Evolutionary conservation across 2,888 invertebrate species (phyloP), one percentile per base, ranked within the genome.

Genomic region (Griposia aprilina): DNA sequence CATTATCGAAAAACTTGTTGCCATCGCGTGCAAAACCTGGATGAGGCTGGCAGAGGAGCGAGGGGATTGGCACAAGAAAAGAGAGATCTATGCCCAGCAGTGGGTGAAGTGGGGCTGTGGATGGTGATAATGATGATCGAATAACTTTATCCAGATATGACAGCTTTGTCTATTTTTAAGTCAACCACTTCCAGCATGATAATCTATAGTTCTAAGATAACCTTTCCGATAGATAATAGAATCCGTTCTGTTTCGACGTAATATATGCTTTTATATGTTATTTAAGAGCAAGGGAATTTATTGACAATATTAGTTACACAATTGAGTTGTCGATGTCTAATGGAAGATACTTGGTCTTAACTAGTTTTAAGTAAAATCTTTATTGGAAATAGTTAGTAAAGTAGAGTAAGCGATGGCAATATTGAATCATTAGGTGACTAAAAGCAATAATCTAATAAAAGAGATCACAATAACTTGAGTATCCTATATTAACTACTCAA

Each of bases 141-240:
- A 45, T 23, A 23, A 23, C 23, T 55, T 26, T 26, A 26, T 15
- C 59, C 15, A 59, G 26, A 59, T 17, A 17, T 26, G 2, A 71
- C 0, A 71, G n/a, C 11, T 36, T 48, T 55, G 8, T n/a, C 15
- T 30, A 76, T 1, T 23, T 41, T 20, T n/a, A 26, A 78, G 11
- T 0, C 10, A 55, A 62, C 36, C 78, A 50, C 80, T 57, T 80
- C 80, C 50, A 78, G 78, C 23, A 45, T 45, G 11, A 55, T 15
- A 11, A 23, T 55, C 13, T 62, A 17, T 20, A 20, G 45, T 45
- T 48, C 20, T 20, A 20, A 36, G 30, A 36, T 36, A 15, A 20
- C 41, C 8, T 41, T 41, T 23, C n/a, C 23, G 30, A 59, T 57
- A 66, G 77, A 41, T 75, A 72, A 78, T 55, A n/a, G 36, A 23